Conservation (phyloP, 2,113 vertebrate species). For the Galeopterus variegatus region DNA sequence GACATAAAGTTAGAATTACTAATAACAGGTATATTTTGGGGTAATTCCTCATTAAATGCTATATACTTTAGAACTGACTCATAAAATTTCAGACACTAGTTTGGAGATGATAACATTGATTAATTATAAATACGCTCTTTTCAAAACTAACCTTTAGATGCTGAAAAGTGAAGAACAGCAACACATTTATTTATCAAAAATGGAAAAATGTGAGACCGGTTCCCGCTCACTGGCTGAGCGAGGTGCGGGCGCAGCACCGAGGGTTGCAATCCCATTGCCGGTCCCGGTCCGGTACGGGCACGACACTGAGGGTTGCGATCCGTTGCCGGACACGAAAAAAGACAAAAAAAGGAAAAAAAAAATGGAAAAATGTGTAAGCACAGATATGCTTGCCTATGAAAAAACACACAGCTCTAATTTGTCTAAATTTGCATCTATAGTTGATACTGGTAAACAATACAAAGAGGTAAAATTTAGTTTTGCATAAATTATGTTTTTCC, state of each 20-base stretch:
- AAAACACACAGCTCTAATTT: slow-evolving; percentile 4
- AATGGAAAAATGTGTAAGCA: background rate
- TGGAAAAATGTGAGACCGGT: background rate
- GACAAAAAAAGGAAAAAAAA: slow-evolving; percentile 50
- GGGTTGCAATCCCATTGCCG: too few relatives aligned
- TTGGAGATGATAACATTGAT: background rate
- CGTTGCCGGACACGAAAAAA: too few relatives aligned
- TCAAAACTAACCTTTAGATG: background rate
- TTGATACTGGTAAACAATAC: background rate
- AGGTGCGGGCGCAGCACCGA: too few relatives aligned
- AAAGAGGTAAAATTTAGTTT: background rate
- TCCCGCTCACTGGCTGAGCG: too few relatives aligned
- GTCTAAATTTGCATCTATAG: background rate
- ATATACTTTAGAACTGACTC: background rate
- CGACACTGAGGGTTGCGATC: too few relatives aligned
- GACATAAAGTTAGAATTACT: background rate
- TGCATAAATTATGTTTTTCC: slow-evolving; percentile 29
- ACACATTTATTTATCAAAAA: background rate
- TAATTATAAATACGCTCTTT: background rate
- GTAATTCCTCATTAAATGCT: background rate
- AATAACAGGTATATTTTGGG: background rate
- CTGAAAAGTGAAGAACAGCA: slow-evolving; percentile 14
- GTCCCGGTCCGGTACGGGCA: too few relatives aligned
- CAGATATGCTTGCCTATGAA: background rate
- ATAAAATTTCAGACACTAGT: slow-evolving; percentile 1